phyloP scores from a whole-genome alignment of 2,113 vertebrate genomes.

The Limnothrissa miodon region DNA sequence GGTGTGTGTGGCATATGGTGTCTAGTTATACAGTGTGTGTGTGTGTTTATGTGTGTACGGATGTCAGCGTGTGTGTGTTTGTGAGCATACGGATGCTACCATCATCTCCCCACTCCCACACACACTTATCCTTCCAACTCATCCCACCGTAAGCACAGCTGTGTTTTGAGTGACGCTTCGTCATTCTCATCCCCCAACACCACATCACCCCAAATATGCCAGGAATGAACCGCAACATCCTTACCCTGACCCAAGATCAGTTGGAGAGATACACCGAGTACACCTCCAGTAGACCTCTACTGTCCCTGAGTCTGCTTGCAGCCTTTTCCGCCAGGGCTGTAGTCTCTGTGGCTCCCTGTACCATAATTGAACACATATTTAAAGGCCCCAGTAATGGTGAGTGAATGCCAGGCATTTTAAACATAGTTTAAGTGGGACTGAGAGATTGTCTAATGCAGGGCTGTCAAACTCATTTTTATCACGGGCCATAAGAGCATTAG shows the following conservation, averaged over 20 bases:
- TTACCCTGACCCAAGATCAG: background rate
- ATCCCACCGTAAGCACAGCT: conserved; percentile 51
- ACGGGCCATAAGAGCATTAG: no score
- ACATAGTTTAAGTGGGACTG: conserved; percentile 44
- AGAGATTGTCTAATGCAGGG: conserved; percentile 34
- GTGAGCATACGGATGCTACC: background rate
- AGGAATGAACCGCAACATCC: background rate
- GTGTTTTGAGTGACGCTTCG: conserved; percentile 44
- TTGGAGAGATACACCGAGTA: background rate
- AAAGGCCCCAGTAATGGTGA: conserved; percentile 35
- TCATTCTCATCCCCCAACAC: background rate
- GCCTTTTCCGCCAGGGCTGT: background rate
- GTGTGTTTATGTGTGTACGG: background rate
- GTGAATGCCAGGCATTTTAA: conserved; percentile 46
- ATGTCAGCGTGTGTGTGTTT: background rate
- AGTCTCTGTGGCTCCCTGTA: background rate
- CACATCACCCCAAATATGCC: background rate
- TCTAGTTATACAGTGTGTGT: background rate
- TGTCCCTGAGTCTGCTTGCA: background rate
- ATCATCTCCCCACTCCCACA: background rate
- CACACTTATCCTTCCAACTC: background rate
- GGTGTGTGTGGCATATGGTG: background rate
- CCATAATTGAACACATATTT: conserved; percentile 40
- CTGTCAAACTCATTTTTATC: no score
- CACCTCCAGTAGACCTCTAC: background rate